Evolutionary conservation across 1,140 invertebrate species (phyloP).

Genomic region (Zaprionus lachaisei): DNA sequence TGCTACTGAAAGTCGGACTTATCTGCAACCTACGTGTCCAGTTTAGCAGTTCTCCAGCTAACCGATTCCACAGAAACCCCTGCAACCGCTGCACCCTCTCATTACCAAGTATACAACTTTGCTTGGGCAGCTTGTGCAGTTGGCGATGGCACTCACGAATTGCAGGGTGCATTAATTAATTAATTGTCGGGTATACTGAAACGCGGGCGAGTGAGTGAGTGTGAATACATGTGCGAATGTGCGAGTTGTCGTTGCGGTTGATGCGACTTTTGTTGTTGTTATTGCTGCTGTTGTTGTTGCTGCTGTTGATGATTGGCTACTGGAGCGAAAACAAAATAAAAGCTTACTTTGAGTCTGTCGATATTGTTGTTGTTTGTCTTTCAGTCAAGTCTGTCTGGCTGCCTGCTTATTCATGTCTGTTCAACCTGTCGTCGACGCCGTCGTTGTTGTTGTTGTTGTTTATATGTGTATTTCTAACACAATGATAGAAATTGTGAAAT

Average conservation of each 20-base stretch:
- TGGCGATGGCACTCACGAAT: slow-evolving; percentile 44
- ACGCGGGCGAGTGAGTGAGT: not conserved
- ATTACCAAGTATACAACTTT: not conserved
- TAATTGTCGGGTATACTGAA: slow-evolving; percentile 50
- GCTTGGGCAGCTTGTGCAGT: not conserved
- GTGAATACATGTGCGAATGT: slow-evolving; percentile 9
- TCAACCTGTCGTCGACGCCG: slow-evolving; percentile 53
- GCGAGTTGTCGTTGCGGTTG: slow-evolving; percentile 32
- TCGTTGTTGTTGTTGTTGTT: slow-evolving; percentile 16
- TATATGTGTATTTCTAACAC: slow-evolving; percentile 23
- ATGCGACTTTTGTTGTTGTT: slow-evolving; percentile 11
- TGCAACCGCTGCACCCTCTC: slow-evolving; percentile 3
- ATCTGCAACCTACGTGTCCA: slow-evolving; percentile 11
- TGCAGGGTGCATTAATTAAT: slow-evolving; percentile 65
- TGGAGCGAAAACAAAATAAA: slow-evolving; percentile 44
- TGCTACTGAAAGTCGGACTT: not conserved
- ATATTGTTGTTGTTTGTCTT: slow-evolving; percentile 39
- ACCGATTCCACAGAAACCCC: not conserved
- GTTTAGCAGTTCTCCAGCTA: slow-evolving; percentile 10
- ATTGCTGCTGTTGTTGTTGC: slow-evolving; percentile 12
- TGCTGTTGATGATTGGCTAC: slow-evolving; percentile 19
- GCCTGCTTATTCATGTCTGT: slow-evolving; percentile 6
- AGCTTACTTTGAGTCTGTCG: slow-evolving; percentile 23
- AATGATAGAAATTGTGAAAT: slow-evolving; percentile 60
- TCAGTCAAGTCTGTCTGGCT: slow-evolving; percentile 8